Percentiles rank a stretch among this genome's conserved stretches.
phyloP scores from a whole-genome alignment of 2,888 invertebrate genomes.

The Agapostemon virescens region DNA sequence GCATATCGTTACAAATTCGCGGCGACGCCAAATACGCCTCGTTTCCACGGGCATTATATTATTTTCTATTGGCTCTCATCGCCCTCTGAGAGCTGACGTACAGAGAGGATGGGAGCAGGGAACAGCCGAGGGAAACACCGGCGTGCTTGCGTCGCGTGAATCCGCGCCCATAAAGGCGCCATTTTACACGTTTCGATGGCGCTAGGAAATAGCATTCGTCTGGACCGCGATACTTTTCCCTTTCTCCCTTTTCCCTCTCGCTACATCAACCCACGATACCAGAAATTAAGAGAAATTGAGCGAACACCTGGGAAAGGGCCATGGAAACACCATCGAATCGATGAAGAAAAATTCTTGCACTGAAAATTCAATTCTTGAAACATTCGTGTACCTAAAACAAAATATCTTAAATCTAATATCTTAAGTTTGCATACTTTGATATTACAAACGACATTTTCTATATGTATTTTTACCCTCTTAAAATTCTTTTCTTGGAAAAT shows the following conservation, averaged over 20 bases:
- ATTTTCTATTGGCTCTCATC: conserved; percentile 54
- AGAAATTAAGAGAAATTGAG: conserved; percentile 33
- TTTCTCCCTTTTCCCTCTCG: not conserved
- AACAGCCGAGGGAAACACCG: conserved; percentile 10
- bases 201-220: conserved; percentile 38
- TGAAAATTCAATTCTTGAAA: not conserved
- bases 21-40: conserved; percentile 31
- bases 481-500: too few relatives aligned
- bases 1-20: conserved; percentile 5
- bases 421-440: too few relatives aligned
- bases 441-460: too few relatives aligned
- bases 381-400: not conserved
- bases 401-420: too few relatives aligned
- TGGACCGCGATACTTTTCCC: conserved; percentile 35
- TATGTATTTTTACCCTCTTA: too few relatives aligned
- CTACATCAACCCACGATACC: not conserved
- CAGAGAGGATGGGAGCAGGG: not conserved
- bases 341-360: not conserved
- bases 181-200: conserved; percentile 56
- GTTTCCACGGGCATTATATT: conserved; percentile 49
- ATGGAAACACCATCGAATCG: not conserved
- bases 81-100: conserved; percentile 22
- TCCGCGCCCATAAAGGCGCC: conserved; percentile 52
- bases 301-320: not conserved
- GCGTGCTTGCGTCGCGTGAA: conserved; percentile 29